Percentiles rank a stretch among this genome's conserved stretches.
Conservation (phyloP, 1,140 invertebrate species). For the Pogonus chalceus region DNA sequence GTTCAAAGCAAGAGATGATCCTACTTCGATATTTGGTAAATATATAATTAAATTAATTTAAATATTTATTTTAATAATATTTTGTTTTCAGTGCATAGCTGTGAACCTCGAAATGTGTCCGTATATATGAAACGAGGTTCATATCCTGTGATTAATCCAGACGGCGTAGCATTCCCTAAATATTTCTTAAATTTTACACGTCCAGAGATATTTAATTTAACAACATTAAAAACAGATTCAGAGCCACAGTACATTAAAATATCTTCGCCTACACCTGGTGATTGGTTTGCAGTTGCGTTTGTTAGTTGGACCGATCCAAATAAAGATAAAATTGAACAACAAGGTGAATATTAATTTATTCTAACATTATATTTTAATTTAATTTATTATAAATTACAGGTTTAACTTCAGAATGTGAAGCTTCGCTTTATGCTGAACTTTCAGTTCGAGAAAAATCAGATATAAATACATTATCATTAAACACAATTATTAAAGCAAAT, state of each 20-base stretch:
- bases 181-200: slow-evolving; percentile 45
- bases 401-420: slow-evolving; percentile 21
- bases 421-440: slow-evolving; percentile 21
- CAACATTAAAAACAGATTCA: slow-evolving; percentile 41
- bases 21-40: not conserved
- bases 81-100: slow-evolving; percentile 39
- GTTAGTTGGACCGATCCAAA: slow-evolving; percentile 61
- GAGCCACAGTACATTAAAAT: slow-evolving; percentile 42
- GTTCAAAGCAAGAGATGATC: slow-evolving; percentile 25
- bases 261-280: slow-evolving; percentile 55
- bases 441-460: slow-evolving; percentile 13
- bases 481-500: slow-evolving; percentile 12
- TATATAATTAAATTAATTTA: slow-evolving; percentile 32
- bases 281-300: slow-evolving; percentile 71
- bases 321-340: slow-evolving; percentile 55
- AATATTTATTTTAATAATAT: slow-evolving; percentile 7
- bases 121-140: slow-evolving; percentile 62
- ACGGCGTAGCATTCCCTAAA: slow-evolving; percentile 57
- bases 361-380: slow-evolving; percentile 8
- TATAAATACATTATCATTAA: slow-evolving; percentile 10
- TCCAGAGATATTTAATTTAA: slow-evolving; percentile 29
- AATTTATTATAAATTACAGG: slow-evolving; percentile 20
- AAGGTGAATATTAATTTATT: slow-evolving; percentile 41
- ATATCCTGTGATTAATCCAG: slow-evolving; percentile 65
- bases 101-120: slow-evolving; percentile 46